These are phyloP conservation scores for Xyliphius kryptos DNA, from an alignment of 2,113 vertebrate species.

Conservation along the genomic window DNA sequence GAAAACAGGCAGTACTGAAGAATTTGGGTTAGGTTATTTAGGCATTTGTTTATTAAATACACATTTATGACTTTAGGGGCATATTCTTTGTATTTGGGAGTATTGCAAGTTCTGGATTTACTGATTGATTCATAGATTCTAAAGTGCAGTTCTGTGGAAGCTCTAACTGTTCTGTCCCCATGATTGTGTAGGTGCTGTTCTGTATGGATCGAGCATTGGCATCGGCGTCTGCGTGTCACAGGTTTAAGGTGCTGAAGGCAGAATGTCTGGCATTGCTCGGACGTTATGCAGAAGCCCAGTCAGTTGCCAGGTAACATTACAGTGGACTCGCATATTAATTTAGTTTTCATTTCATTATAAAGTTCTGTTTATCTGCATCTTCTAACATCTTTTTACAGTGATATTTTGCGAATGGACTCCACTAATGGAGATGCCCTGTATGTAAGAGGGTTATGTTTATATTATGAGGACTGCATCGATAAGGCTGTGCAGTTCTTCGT, in stretches of 20 bases:
- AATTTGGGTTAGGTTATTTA: too few species aligned
- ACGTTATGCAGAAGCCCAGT: conserved; percentile 93
- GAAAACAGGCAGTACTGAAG: too few species aligned
- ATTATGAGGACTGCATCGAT: conserved; percentile 97
- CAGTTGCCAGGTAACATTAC: conserved; percentile 88
- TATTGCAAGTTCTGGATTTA: too few species aligned
- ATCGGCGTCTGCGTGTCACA: conserved; percentile 83
- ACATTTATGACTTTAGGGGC: too few species aligned
- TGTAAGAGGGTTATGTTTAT: conserved; percentile 93
- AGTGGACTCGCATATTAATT: too few species aligned
- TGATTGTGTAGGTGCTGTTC: conserved; percentile 81
- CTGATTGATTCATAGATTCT: too few species aligned
- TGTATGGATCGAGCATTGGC: conserved; percentile 97
- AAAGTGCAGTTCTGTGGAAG: too few species aligned
- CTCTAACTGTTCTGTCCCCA: too few species aligned
- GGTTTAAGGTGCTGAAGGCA: conserved; percentile 96
- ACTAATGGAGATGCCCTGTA: conserved; percentile 94
- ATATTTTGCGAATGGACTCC: conserved; percentile 91
- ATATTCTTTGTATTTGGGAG: too few species aligned
- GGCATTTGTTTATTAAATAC: too few species aligned
- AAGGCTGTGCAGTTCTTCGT: conserved; percentile 97
- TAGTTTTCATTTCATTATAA: too few species aligned
- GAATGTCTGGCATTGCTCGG: conserved; percentile 92
- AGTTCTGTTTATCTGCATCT: too few species aligned
- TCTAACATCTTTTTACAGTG: conserved; percentile 64